Conservation (phyloP, 2,797 vertebrate species). For the Sarcoramphus papa region DNA sequence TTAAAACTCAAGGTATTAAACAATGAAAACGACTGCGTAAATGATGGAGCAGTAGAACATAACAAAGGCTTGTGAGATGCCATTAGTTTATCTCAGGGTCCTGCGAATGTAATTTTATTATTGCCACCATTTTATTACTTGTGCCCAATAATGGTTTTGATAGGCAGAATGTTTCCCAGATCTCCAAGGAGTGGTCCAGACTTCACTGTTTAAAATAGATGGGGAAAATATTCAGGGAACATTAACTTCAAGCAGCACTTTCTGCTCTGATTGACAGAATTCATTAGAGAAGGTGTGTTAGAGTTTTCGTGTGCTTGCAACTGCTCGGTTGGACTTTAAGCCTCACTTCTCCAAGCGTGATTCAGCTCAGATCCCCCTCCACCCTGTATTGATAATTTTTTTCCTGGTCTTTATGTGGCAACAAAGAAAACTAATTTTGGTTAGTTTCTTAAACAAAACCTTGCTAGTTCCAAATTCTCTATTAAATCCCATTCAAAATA, state of each 20-base stretch:
- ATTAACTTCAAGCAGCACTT: slow-evolving; percentile 32
- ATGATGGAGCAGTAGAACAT: neutral
- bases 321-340: slow-evolving; percentile 30
- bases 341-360: neutral
- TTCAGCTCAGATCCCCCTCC: neutral
- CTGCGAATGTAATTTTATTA: slow-evolving; percentile 10
- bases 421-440: neutral
- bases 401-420: neutral
- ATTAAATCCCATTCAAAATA: neutral
- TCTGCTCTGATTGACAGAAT: slow-evolving; percentile 56
- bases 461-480: neutral
- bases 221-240: slow-evolving; percentile 43
- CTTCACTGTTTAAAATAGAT: slow-evolving; percentile 33
- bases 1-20: neutral
- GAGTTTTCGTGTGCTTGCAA: neutral
- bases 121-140: neutral
- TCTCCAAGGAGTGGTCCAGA: slow-evolving; percentile 24
- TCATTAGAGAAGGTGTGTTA: slow-evolving; percentile 41
- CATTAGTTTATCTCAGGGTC: neutral
- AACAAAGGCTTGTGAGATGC: neutral
- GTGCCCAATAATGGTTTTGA: neutral
- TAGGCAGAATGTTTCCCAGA: neutral
- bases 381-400: neutral
- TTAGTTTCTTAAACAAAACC: neutral
- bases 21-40: neutral